phyloP scores from a whole-genome alignment of 2,888 invertebrate genomes.

The Adineta ricciae region DNA sequence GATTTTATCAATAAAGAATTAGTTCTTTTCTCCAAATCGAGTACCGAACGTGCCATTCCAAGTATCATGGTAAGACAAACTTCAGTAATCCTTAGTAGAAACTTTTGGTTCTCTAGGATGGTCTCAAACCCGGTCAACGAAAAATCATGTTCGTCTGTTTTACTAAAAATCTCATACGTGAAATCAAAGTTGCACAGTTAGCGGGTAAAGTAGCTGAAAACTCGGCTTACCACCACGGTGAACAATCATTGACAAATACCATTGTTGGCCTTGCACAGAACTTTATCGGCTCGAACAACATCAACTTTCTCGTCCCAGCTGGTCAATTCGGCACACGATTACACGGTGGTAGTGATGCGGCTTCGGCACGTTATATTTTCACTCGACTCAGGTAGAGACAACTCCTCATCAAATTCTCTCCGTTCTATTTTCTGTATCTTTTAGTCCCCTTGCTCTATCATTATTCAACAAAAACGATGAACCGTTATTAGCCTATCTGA shows the following conservation, averaged over 20 bases:
- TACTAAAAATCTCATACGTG: slow-evolving; percentile 76
- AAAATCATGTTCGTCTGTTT: slow-evolving; percentile 82
- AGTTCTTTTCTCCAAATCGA: slow-evolving; percentile 85
- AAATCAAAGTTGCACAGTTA: slow-evolving; percentile 63
- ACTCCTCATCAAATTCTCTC: too few species aligned
- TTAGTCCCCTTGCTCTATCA: slow-evolving; percentile 66
- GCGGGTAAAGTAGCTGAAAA: slow-evolving; percentile 93
- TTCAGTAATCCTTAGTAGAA: neutral
- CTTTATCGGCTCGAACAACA: slow-evolving; percentile 92
- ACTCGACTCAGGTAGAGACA: slow-evolving; percentile 58
- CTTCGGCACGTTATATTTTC: slow-evolving; percentile 95
- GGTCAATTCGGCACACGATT: slow-evolving; percentile 89
- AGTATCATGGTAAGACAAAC: slow-evolving; percentile 54
- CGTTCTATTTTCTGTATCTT: too few species aligned
- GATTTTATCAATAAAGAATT: slow-evolving; percentile 91
- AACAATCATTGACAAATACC: slow-evolving; percentile 79
- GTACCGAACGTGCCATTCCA: slow-evolving; percentile 79
- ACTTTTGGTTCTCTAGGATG: slow-evolving; percentile 37
- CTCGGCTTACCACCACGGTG: slow-evolving; percentile 97
- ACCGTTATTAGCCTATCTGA: slow-evolving; percentile 70
- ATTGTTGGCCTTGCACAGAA: slow-evolving; percentile 95
- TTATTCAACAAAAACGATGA: slow-evolving; percentile 82
- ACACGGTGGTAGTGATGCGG: slow-evolving; percentile 86
- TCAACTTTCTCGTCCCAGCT: slow-evolving; percentile 81
- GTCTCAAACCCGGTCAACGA: slow-evolving; percentile 90